Evolutionary conservation across 2,797 vertebrate genomes (phyloP).

Genomic region (Sebastes itinus): DNA sequence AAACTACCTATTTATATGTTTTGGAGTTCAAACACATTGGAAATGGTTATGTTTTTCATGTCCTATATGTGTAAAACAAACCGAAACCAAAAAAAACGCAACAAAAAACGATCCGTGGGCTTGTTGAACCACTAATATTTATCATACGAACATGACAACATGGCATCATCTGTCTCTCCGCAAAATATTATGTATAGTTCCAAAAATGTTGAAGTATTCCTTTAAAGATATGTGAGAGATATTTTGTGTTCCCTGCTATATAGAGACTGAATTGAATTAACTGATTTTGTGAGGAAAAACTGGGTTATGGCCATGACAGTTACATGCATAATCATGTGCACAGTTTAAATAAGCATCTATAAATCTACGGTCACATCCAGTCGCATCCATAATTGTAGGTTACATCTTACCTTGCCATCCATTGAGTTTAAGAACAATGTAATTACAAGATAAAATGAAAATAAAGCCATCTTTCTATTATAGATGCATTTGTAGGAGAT

Average conservation of each 20-base stretch:
- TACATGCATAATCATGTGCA: neutral
- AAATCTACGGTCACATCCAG: neutral
- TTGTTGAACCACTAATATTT: neutral
- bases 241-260: neutral
- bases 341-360: constrained; percentile 3
- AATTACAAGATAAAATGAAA: constrained; percentile 44
- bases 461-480: constrained; percentile 55
- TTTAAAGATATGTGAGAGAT: neutral
- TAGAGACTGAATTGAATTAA: neutral
- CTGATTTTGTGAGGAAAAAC: neutral
- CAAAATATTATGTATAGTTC: neutral
- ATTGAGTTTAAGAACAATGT: constrained; percentile 39
- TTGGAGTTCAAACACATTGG: neutral
- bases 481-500: constrained; percentile 50
- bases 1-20: neutral
- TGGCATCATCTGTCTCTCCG: neutral
- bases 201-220: neutral
- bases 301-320: neutral
- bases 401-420: constrained; percentile 17
- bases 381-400: constrained; percentile 30
- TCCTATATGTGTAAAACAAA: neutral
- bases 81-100: neutral
- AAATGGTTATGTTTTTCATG: too few relatives aligned
- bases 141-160: neutral
- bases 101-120: neutral